A percentile compares a stretch with the other conserved stretches of the same genome.
Evolutionary conservation across 2,113 vertebrate species (phyloP).

Genomic region (Alligator sinensis): DNA sequence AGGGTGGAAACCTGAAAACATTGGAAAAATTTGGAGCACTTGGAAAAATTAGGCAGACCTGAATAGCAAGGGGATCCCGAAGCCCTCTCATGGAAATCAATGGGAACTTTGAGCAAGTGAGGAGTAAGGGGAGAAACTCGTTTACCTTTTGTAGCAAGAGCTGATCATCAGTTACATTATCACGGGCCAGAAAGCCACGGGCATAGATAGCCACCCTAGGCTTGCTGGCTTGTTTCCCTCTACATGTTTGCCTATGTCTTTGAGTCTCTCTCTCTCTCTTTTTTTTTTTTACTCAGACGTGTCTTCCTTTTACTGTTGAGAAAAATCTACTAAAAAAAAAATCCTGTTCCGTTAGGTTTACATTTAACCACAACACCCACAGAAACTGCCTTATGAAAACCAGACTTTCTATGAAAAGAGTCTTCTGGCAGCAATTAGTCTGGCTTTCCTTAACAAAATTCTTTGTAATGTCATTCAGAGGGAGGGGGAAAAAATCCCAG

Average conservation of each 20-base stretch:
- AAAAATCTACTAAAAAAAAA: conserved; percentile 57
- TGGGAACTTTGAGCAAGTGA: background rate
- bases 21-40: background rate
- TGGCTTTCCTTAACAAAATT: conserved; percentile 84
- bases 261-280: background rate
- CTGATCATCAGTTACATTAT: background rate
- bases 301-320: conserved; percentile 55
- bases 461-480: conserved; percentile 84
- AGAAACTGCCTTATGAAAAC: conserved; percentile 83
- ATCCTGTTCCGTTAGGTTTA: conserved; percentile 57
- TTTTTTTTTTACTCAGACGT: conserved; percentile 39
- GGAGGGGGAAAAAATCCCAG: background rate
- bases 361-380: conserved; percentile 76
- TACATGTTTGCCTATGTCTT: background rate
- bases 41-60: background rate
- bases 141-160: background rate
- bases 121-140: background rate
- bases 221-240: background rate
- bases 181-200: background rate
- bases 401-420: conserved; percentile 79
- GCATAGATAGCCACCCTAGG: background rate
- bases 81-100: background rate
- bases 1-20: background rate
- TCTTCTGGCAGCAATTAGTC: conserved; percentile 86
- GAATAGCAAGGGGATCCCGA: background rate